phyloP scores from a whole-genome alignment of 2,113 vertebrate genomes.

The Eupsittula cactorum region DNA sequence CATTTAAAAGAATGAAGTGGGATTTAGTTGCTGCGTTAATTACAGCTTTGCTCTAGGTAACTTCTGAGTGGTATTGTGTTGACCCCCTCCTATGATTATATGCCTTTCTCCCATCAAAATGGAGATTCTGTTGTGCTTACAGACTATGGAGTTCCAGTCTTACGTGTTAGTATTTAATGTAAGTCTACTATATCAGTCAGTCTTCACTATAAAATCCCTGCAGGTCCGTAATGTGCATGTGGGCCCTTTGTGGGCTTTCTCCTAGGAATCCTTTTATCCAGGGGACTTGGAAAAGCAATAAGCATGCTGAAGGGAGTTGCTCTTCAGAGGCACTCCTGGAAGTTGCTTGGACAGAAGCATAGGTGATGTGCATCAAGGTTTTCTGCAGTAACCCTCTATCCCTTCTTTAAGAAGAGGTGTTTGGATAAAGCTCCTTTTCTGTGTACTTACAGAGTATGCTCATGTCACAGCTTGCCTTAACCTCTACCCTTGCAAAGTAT shows the following conservation, averaged over 20 bases:
- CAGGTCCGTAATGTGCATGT: fast-evolving
- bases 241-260: not conserved
- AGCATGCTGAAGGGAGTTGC: not conserved
- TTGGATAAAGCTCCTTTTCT: not conserved
- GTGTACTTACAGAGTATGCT: not conserved
- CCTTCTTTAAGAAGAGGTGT: not conserved
- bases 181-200: not conserved
- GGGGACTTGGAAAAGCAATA: not conserved
- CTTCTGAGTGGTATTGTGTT: not conserved
- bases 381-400: not conserved
- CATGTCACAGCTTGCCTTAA: slow-evolving; percentile 35
- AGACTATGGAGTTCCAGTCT: not conserved
- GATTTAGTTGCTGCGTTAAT: not conserved
- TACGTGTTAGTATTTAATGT: not conserved
- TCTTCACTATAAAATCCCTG: not conserved
- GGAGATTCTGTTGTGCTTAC: not conserved
- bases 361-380: fast-evolving
- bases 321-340: not conserved
- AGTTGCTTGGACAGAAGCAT: not conserved
- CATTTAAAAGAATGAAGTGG: not conserved
- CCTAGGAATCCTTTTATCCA: not conserved
- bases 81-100: not conserved
- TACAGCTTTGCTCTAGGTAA: not conserved
- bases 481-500: slow-evolving; percentile 27
- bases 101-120: not conserved